These are phyloP conservation scores for Hypena proboscidalis DNA, from an alignment of 2,888 invertebrate species.

Conservation along the genomic window DNA sequence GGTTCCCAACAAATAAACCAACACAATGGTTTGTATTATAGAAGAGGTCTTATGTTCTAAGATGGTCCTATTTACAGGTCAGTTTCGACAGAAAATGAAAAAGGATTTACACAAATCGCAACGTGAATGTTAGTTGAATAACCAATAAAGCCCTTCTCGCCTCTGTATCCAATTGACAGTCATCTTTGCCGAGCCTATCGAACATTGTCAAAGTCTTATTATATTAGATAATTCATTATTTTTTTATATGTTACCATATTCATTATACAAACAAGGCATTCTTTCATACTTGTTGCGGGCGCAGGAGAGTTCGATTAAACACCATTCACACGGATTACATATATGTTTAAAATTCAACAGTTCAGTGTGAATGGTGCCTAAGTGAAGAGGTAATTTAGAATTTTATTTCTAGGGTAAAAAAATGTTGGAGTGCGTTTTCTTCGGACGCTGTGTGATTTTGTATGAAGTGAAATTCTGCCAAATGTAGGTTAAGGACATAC, in stretches of 20 bases:
- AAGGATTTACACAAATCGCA: slow-evolving; percentile 17
- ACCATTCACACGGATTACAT: slow-evolving; percentile 20
- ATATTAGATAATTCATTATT: slow-evolving; percentile 77
- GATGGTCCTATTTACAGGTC: too few relatives aligned
- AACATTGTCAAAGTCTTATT: slow-evolving; percentile 77
- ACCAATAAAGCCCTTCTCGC: slow-evolving; percentile 67
- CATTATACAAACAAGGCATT: slow-evolving; percentile 80
- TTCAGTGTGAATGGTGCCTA: slow-evolving; percentile 14
- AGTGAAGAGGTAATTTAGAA: neutral
- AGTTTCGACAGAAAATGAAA: neutral
- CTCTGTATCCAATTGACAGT: slow-evolving; percentile 70
- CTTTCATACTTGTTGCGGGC: slow-evolving; percentile 63
- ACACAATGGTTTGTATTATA: too few relatives aligned
- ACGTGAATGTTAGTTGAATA: slow-evolving; percentile 16
- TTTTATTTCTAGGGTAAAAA: slow-evolving; percentile 7
- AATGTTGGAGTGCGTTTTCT: neutral
- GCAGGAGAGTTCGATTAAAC: slow-evolving; percentile 41
- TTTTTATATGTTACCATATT: slow-evolving; percentile 66
- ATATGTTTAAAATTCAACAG: slow-evolving; percentile 24
- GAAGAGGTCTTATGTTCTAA: too few relatives aligned
- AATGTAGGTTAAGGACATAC: slow-evolving; percentile 14
- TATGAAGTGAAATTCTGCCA: slow-evolving; percentile 2
- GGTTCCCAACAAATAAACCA: too few relatives aligned
- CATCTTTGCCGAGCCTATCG: slow-evolving; percentile 63
- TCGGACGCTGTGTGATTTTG: neutral